Evolutionary conservation across 2,888 invertebrate species (phyloP), one percentile per base, ranked within the genome.

Genomic region (Lasioglossum figueresi): DNA sequence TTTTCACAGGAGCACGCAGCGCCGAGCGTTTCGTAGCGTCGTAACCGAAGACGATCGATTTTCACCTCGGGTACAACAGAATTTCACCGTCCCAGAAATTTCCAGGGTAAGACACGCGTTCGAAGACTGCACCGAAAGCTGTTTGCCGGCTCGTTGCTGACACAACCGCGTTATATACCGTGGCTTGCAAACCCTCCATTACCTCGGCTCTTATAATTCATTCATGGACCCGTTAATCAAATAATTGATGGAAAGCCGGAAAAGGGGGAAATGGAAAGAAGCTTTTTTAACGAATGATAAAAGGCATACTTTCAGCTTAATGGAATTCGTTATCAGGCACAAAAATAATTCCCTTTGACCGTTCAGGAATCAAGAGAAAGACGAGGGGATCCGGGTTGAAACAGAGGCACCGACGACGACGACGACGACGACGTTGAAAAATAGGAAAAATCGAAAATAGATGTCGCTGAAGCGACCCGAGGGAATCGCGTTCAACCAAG

Each of bases 281-380:
- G 79, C 79, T 71, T 79, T 77, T 59, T 52, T 78, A 77, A 77
- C 81, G 72, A 70, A 66, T 52, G 75, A 77, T 63, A 75, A 71
- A 81, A 31, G 75, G 70, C 75, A 59, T 70, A 81, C 82, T 82
- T 82, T 83, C 59, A 75, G 75, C 82, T 71, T 83, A 83, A 83
- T 83, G 83, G 83, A 83, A 83, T 83, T 83, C 71, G 82, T 81
- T 81, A 83, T 82, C 59, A 45, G 27, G 75, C 40, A 59, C 40
- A 59, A 83, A 71, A 81, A 81, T 83, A 82, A 83, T 81, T 83
- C 82, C 43, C 83, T 83, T 81, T 83, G 83, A 76, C 81, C 27
- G 19, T 31, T 27, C n/a, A n/a, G n/a, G 71, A 27, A 37, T 31
- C 27, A 59, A 77, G 63, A 72, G 59, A 52, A n/a, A 59, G 45